Conservation (phyloP, 2,113 vertebrate species). For the Variabilichromis moorii region DNA sequence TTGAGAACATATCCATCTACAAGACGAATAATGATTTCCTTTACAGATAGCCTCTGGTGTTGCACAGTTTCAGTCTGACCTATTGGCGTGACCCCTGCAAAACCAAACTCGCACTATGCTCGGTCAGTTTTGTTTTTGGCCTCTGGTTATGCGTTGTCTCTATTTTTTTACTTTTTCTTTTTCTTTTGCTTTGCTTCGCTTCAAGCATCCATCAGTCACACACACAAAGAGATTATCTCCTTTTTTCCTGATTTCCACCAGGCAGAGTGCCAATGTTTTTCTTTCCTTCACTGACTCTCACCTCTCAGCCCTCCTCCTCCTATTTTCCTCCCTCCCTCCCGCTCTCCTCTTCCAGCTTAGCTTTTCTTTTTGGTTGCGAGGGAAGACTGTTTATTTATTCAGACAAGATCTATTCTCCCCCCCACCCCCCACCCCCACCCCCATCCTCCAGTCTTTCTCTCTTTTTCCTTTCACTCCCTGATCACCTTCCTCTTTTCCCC, state of each 20-base stretch:
- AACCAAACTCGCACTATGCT: neutral
- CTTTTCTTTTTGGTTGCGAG: constrained; percentile 2
- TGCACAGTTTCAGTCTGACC: neutral
- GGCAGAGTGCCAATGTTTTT: constrained; percentile 46
- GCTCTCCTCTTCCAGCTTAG: neutral
- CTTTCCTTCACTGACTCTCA: constrained; percentile 37
- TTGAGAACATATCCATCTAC: neutral
- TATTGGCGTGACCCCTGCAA: neutral
- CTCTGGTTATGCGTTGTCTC: neutral
- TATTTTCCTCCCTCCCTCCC: neutral
- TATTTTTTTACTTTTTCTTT: neutral
- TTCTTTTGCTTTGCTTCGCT: neutral
- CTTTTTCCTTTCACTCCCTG: neutral
- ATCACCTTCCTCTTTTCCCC: neutral
- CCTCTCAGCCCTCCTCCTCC: neutral
- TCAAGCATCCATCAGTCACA: constrained; percentile 38
- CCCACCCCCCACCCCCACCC: neutral
- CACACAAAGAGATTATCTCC: constrained; percentile 28
- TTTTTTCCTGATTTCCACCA: constrained; percentile 5
- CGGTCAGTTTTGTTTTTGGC: neutral
- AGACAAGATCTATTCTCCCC: neutral
- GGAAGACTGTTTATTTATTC: constrained; percentile 35
- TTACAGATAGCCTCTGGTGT: neutral
- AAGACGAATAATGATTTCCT: neutral
- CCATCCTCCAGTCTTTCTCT: neutral